phyloP scores from a whole-genome alignment of 2,797 vertebrate genomes.

The Xenopus petersii region DNA sequence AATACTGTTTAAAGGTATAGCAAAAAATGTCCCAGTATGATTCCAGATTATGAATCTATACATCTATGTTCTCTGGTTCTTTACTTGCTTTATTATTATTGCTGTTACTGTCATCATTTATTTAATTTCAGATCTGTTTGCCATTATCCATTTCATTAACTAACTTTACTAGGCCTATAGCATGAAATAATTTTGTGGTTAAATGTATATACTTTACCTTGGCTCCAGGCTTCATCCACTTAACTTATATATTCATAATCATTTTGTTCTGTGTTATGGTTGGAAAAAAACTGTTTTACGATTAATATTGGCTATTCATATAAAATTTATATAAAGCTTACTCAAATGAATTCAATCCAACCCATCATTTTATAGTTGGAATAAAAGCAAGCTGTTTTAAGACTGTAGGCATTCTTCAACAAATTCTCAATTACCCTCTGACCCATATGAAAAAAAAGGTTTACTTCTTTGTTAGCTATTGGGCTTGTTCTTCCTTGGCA shows the following conservation, averaged over 20 bases:
- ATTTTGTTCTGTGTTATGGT: background rate
- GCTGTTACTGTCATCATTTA: background rate
- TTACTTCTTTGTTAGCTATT: conserved; percentile 15
- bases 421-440: conserved; percentile 8
- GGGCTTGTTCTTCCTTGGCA: conserved; percentile 15
- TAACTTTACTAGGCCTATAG: too few species aligned
- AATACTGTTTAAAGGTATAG: too few species aligned
- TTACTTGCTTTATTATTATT: background rate
- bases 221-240: too few species aligned
- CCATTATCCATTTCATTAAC: background rate
- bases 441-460: background rate
- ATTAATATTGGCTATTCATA: conserved; percentile 12
- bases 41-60: too few species aligned
- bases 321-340: conserved; percentile 27
- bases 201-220: too few species aligned
- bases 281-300: conserved; percentile 6
- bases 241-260: too few species aligned
- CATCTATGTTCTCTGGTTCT: too few species aligned
- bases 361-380: conserved; percentile 25
- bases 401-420: conserved; percentile 26
- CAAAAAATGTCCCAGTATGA: too few species aligned
- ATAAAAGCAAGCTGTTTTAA: conserved; percentile 35
- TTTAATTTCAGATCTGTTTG: background rate
- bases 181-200: too few species aligned
- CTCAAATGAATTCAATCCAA: conserved; percentile 14